These are phyloP conservation scores for Drosophila athabasca DNA, from an alignment of 1,140 invertebrate species.

Conservation along the genomic window DNA sequence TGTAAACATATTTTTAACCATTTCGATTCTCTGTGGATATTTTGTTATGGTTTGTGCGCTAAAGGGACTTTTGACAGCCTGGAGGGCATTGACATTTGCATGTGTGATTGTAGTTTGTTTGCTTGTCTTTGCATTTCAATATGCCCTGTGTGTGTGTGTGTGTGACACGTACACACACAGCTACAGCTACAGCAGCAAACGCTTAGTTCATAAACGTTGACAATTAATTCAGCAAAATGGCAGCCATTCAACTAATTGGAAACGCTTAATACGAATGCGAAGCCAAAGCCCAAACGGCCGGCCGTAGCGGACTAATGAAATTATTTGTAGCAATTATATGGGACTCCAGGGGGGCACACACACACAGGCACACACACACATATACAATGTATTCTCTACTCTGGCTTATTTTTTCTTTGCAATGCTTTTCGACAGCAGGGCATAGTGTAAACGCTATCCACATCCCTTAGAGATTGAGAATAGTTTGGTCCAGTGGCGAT, in stretches of 20 bases:
- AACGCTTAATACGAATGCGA: constrained; percentile 67
- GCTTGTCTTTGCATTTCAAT: constrained; percentile 16
- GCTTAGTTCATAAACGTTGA: constrained; percentile 77
- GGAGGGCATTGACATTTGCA: constrained; percentile 50
- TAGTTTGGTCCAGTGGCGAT: constrained; percentile 13
- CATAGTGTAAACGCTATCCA: constrained; percentile 11
- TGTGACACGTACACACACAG: constrained; percentile 1
- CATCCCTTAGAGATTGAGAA: constrained; percentile 16
- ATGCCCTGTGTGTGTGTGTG: constrained; percentile 15
- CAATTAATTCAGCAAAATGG: constrained; percentile 76
- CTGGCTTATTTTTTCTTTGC: constrained; percentile 20
- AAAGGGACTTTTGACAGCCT: constrained; percentile 20
- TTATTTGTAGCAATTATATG: constrained; percentile 75
- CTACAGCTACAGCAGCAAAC: constrained; percentile 16
- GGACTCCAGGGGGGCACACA: constrained; percentile 53
- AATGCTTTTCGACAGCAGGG: constrained; percentile 18
- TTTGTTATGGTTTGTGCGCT: constrained; percentile 24
- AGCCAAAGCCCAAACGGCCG: constrained; percentile 49
- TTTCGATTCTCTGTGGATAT: neutral
- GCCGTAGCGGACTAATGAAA: constrained; percentile 56
- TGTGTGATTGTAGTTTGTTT: constrained; percentile 37
- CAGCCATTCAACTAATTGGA: constrained; percentile 76
- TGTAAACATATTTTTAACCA: constrained; percentile 32
- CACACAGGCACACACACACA: too few species aligned
- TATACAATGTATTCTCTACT: too few species aligned